phyloP scores from a whole-genome alignment of 2,888 invertebrate genomes.

The Neoaliturus tenellus region DNA sequence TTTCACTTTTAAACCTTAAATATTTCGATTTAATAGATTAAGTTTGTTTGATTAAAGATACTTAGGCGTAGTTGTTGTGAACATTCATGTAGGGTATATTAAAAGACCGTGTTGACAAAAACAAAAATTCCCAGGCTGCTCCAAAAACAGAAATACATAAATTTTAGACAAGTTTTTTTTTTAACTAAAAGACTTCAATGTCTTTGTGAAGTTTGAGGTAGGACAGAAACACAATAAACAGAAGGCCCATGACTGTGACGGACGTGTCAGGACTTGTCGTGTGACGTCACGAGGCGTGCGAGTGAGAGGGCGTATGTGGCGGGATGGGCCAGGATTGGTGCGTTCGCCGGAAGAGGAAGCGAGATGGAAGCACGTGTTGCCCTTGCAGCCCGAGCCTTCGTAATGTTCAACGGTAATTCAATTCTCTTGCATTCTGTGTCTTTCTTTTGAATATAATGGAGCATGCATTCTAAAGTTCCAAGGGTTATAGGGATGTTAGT shows the following conservation, averaged over 20 bases:
- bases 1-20: too few species aligned
- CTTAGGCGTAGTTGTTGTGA: too few species aligned
- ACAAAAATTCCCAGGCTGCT: neutral
- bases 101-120: too few species aligned
- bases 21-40: too few species aligned
- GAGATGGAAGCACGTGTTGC: conserved; percentile 54
- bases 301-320: conserved; percentile 24
- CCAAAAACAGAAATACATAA: neutral
- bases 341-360: conserved; percentile 54
- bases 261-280: neutral
- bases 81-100: too few species aligned
- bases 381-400: conserved; percentile 50
- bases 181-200: neutral
- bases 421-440: too few species aligned
- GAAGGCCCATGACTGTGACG: neutral
- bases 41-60: too few species aligned
- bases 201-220: neutral
- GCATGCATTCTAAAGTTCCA: too few species aligned
- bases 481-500: too few species aligned
- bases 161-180: neutral
- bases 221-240: neutral
- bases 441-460: too few species aligned
- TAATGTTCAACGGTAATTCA: conserved; percentile 46
- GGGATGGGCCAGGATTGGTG: conserved; percentile 59
- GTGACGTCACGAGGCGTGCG: conserved; percentile 2